These are phyloP conservation scores for Clunio marinus DNA, from an alignment of 2,888 invertebrate species.

Conservation along the genomic window DNA sequence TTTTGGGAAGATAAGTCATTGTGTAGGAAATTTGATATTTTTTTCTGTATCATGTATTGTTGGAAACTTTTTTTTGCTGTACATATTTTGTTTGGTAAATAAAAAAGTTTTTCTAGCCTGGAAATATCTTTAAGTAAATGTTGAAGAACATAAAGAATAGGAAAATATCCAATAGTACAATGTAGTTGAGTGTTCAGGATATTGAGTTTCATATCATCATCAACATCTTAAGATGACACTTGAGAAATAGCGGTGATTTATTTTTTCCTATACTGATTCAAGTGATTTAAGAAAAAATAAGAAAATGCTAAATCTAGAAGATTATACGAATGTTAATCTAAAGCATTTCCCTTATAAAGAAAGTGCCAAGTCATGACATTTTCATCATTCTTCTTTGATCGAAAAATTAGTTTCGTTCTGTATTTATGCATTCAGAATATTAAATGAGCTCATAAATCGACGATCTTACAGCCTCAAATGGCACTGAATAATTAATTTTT, in stretches of 20 bases:
- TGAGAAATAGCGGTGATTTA: slow-evolving; percentile 15
- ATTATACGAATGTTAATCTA: too few relatives aligned
- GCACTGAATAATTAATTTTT: slow-evolving; percentile 14
- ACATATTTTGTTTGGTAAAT: background rate
- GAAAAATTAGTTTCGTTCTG: background rate
- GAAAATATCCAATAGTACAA: background rate
- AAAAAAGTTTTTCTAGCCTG: too few relatives aligned
- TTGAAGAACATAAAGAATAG: too few relatives aligned
- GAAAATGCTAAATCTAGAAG: background rate
- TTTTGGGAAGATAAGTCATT: background rate
- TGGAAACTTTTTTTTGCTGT: background rate
- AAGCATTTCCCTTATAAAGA: too few relatives aligned
- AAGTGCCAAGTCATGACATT: slow-evolving; percentile 1
- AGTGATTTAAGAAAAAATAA: background rate
- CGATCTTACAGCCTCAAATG: background rate
- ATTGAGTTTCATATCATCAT: slow-evolving; percentile 4
- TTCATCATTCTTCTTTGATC: background rate
- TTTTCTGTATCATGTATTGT: background rate
- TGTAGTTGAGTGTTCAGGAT: background rate
- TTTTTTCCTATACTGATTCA: too few relatives aligned
- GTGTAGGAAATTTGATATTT: slow-evolving; percentile 13
- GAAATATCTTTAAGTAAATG: too few relatives aligned
- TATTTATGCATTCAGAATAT: background rate
- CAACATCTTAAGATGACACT: slow-evolving; percentile 23
- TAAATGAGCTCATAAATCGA: slow-evolving; percentile 3